A percentile compares a stretch with the other conserved stretches of the same genome.
Evolutionary conservation across 2,113 vertebrate genomes (phyloP).

Genomic region (Dermatemys mawii): DNA sequence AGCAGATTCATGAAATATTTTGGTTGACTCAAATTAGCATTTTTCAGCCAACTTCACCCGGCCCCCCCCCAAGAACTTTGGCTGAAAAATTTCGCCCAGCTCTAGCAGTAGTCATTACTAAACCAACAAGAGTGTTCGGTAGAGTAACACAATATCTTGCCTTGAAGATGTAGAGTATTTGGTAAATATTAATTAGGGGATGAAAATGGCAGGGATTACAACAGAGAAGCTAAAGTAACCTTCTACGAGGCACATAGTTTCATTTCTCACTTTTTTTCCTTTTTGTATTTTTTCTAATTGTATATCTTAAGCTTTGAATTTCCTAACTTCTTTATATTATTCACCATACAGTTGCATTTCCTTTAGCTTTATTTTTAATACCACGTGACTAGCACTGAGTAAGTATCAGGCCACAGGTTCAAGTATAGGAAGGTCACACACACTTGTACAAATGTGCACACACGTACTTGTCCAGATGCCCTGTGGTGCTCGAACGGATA

Average conservation of each 20-base stretch:
- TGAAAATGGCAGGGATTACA: neutral
- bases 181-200: neutral
- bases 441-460: neutral
- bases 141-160: neutral
- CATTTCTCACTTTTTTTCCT: neutral
- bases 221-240: neutral
- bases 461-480: neutral
- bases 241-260: neutral
- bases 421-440: neutral
- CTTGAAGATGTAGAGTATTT: neutral
- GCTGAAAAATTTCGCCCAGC: neutral
- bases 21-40: too few species aligned
- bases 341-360: neutral
- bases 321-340: neutral
- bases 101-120: neutral
- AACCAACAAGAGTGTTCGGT: neutral
- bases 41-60: neutral
- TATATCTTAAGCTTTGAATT: neutral
- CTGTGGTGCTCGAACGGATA: neutral
- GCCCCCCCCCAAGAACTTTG: neutral
- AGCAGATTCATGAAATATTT: too few species aligned
- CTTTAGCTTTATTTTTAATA: slow-evolving; percentile 6
- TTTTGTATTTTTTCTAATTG: neutral
- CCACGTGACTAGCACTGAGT: neutral
- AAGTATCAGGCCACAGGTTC: neutral